Percentiles rank a stretch among this genome's conserved stretches.
Evolutionary conservation across 2,888 invertebrate genomes (phyloP).

Genomic region (Sinohyriopsis cumingii): DNA sequence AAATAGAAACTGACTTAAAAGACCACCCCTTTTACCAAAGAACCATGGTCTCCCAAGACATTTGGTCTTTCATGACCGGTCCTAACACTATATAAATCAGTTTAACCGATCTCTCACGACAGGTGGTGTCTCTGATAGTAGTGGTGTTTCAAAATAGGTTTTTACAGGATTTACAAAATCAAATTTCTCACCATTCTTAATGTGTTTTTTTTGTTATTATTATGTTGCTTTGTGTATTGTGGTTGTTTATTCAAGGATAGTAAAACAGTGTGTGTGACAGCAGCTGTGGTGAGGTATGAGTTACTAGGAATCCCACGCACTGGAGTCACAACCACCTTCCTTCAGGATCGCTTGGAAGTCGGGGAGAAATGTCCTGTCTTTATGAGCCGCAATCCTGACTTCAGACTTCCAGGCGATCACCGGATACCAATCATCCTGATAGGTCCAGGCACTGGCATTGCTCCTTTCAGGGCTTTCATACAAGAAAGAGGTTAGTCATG

Average conservation of each 20-base stretch:
- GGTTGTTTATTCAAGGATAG: constrained; percentile 22
- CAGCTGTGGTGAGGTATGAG: constrained; percentile 49
- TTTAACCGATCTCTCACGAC: too few species aligned
- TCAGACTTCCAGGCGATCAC: constrained; percentile 44
- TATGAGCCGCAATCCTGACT: constrained; percentile 56
- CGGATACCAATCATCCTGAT: constrained; percentile 85
- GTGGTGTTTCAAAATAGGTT: too few species aligned
- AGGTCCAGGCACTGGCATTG: constrained; percentile 96
- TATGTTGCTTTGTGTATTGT: too few species aligned
- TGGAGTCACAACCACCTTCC: constrained; percentile 52
- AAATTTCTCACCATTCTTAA: neutral
- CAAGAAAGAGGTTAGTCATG: constrained; percentile 75
- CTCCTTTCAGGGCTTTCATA: constrained; percentile 90
- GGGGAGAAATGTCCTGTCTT: constrained; percentile 49
- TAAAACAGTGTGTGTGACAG: constrained; percentile 47
- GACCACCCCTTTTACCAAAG: too few species aligned
- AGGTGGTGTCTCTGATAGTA: too few species aligned
- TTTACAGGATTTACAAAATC: too few species aligned
- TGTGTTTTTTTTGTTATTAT: neutral
- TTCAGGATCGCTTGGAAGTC: constrained; percentile 44
- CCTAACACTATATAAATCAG: too few species aligned
- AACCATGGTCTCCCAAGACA: too few species aligned
- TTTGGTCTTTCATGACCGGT: too few species aligned
- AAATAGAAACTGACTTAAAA: too few species aligned
- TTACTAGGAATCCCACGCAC: constrained; percentile 31